Conservation (phyloP, 2,888 invertebrate species). For the Villa cingulata region DNA sequence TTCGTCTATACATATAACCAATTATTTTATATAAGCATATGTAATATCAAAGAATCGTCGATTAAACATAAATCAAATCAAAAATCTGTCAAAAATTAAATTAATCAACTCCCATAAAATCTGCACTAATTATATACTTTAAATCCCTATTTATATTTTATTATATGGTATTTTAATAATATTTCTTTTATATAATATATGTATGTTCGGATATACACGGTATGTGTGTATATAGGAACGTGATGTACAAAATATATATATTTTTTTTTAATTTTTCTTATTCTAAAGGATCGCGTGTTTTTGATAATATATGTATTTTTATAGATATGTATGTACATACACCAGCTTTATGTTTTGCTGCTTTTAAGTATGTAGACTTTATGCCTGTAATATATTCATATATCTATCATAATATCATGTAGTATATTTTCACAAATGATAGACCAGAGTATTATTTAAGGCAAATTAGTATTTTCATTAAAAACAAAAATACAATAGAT, state of each 20-base stretch:
- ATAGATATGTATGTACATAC: too few species aligned
- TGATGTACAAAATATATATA: too few species aligned
- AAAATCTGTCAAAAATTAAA: constrained; percentile 11
- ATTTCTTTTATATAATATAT: background rate
- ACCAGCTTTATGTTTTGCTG: too few species aligned
- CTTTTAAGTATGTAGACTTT: too few species aligned
- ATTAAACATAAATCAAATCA: constrained; percentile 6
- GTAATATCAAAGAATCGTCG: background rate
- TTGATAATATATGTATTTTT: constrained; percentile 7
- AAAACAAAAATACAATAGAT: too few species aligned
- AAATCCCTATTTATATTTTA: background rate
- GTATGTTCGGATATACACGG: background rate
- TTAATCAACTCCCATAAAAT: constrained; percentile 14
- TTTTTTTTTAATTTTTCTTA: too few species aligned
- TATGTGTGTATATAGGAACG: too few species aligned
- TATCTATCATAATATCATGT: background rate
- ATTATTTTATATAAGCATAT: too few species aligned
- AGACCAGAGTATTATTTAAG: constrained; percentile 13
- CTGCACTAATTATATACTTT: constrained; percentile 12
- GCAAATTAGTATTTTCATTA: constrained; percentile 14
- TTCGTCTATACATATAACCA: too few species aligned
- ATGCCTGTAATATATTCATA: too few species aligned
- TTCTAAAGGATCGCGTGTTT: constrained; percentile 9
- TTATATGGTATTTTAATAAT: background rate
- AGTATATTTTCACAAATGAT: constrained; percentile 11